Base-by-base conservation (phyloP, 2,113 vertebrate genomes). In the Fregata magnificens region DNA sequence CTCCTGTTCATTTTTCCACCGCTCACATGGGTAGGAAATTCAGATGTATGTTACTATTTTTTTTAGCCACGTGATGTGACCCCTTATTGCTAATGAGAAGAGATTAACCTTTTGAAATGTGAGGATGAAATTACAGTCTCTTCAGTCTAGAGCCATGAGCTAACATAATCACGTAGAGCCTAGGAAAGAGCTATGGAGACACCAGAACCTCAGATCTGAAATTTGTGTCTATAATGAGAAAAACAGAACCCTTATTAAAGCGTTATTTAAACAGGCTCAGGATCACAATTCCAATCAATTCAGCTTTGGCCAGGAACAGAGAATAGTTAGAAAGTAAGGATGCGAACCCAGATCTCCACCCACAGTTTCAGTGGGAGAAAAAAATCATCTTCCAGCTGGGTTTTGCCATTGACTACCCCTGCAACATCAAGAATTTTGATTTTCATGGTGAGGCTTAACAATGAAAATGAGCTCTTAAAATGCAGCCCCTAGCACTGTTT, bases 51-150 rank as follows among this genome's bases (percentile, higher is more conserved):
- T 38, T 92, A 56, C 83, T 86, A 34, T 5, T 50, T 70, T 59
- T 89, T 82, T 88, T 13, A 61, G 73, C 73, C 86, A 79, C 0
- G 0, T 82, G 55, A 87, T 81, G 10, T 56, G 86, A 59, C 31
- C 36, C 52, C 18, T 87, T 86, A 86, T 69, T 81, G 52, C 45
- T 93, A 87, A 89, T 25, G 44, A 94, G 84, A 91, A 69, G 36
- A 94, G 53, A 87, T 72, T 58, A 95, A 87, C 62, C 66, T 93
- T 95, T 87, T 61, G 80, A 95, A 93, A 92, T 31, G 17, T 16
- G 44, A 88, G 73, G 72, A 87, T 95, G 89, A 97, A 95, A 95
- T 95, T 93, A 94, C 81, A 92, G 29, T 72, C 73, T 61, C 22
- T 79, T 79, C 77, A 91, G 61, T 83, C 45, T 36, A 79, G 36